These are phyloP conservation scores for Cantharis rustica DNA, from an alignment of 2,888 invertebrate genomes.

Conservation along the genomic window DNA sequence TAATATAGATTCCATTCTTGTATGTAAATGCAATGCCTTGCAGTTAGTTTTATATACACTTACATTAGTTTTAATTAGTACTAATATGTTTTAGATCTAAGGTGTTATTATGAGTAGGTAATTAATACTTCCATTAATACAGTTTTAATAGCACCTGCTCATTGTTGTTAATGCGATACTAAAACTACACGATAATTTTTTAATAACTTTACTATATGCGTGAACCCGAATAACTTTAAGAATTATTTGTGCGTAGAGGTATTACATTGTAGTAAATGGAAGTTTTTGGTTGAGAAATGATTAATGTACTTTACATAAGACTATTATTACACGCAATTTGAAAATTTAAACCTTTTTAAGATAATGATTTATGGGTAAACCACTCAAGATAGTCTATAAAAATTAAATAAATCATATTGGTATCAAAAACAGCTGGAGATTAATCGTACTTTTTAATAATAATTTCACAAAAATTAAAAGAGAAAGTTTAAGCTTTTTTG, in stretches of 20 bases:
- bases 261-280: not conserved
- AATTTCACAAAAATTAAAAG: not conserved
- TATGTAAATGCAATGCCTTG: not conserved
- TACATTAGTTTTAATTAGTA: constrained; percentile 2
- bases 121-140: not conserved
- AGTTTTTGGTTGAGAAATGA: constrained; percentile 12
- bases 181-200: not conserved
- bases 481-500: not conserved
- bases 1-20: not conserved
- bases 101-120: not conserved
- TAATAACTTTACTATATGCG: not conserved
- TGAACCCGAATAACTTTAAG: not conserved
- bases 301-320: constrained; percentile 19
- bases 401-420: constrained; percentile 18
- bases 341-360: constrained; percentile 19
- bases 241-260: not conserved
- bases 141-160: constrained; percentile 2
- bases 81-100: not conserved
- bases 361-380: constrained; percentile 14
- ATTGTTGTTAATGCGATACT: not conserved
- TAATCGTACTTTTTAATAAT: not conserved
- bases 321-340: constrained; percentile 18
- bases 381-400: constrained; percentile 17
- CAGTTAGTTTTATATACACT: not conserved
- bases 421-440: constrained; percentile 15